phyloP scores from a whole-genome alignment of 2,797 vertebrate species.

The Hozukius guyotensis region DNA sequence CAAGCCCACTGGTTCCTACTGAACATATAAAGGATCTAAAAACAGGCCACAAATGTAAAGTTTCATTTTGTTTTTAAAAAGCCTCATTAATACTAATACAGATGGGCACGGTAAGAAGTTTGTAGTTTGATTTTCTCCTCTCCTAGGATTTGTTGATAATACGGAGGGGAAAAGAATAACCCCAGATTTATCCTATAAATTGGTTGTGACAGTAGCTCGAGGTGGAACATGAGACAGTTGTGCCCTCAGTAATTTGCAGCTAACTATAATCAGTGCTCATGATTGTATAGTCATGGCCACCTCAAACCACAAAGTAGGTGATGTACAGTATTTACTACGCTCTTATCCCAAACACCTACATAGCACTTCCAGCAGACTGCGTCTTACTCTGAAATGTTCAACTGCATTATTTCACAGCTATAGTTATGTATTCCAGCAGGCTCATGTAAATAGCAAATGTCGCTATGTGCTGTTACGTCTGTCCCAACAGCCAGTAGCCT shows the following conservation, averaged over 20 bases:
- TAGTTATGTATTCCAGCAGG: background rate
- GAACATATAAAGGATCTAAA: background rate
- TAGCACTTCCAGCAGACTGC: background rate
- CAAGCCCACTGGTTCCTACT: background rate
- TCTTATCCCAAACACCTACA: background rate
- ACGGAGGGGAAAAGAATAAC: background rate
- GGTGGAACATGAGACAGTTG: background rate
- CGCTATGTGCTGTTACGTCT: conserved; percentile 13
- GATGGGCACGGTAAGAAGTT: background rate
- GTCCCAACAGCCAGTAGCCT: conserved; percentile 85
- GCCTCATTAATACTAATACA: background rate
- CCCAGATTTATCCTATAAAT: background rate
- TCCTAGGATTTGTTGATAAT: background rate
- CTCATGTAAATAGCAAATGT: background rate
- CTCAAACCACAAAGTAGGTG: background rate
- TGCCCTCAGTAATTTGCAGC: background rate
- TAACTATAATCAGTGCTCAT: conserved; percentile 4
- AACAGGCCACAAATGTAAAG: background rate
- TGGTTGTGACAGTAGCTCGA: background rate
- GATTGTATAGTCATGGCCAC: background rate
- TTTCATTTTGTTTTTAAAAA: no score
- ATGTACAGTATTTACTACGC: background rate
- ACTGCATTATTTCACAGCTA: background rate
- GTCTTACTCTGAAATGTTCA: background rate
- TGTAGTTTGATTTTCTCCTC: background rate